Conservation (phyloP, 2,797 vertebrate species). For the Buphagus erythrorhynchus region DNA sequence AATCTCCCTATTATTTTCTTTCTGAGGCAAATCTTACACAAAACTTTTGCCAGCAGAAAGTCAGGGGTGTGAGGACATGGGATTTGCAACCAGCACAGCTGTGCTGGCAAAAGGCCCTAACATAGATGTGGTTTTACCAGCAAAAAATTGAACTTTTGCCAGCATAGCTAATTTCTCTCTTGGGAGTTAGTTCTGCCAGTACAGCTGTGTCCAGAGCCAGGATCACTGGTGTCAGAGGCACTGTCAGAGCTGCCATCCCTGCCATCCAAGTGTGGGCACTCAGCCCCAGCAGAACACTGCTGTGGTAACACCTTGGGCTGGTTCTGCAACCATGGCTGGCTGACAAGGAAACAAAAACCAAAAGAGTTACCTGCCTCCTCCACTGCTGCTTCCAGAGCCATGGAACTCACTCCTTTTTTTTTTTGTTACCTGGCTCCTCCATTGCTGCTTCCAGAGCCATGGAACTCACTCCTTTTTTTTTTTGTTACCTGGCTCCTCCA, state of each 20-base stretch:
- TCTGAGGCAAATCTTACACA: background rate
- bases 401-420: background rate
- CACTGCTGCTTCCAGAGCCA: background rate
- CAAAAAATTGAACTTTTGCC: constrained; percentile 50
- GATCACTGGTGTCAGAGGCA: background rate
- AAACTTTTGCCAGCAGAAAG: constrained; percentile 42
- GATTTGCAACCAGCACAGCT: constrained; percentile 64
- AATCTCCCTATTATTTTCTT: constrained; percentile 47
- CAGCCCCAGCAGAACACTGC: background rate
- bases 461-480: background rate
- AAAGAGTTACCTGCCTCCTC: background rate
- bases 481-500: background rate
- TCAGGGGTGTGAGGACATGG: constrained; percentile 48
- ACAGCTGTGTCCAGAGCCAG: constrained; percentile 39
- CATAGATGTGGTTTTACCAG: constrained; percentile 24
- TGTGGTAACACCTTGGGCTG: background rate
- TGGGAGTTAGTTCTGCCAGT: constrained; percentile 43
- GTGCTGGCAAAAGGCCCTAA: constrained; percentile 59
- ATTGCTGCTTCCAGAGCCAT: background rate
- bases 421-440: background rate
- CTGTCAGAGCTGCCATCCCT: background rate
- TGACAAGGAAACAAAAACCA: background rate
- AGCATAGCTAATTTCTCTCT: constrained; percentile 47
- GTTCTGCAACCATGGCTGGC: fast-evolving
- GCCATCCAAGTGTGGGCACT: background rate